Evolutionary conservation across 2,888 invertebrate species (phyloP).

Genomic region (Coenonympha glycerion): DNA sequence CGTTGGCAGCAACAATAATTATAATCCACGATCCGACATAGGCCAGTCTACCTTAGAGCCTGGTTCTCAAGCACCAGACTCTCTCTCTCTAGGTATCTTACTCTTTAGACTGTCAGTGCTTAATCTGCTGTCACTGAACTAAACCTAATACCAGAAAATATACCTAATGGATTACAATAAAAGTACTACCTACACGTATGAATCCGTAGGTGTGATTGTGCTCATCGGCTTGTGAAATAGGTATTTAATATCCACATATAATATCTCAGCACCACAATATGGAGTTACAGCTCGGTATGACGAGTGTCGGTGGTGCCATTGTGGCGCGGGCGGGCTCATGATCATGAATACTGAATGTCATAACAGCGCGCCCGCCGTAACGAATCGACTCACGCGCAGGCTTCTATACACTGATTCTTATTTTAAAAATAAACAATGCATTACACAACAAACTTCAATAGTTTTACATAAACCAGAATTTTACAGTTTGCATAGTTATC

Average conservation of each 20-base stretch:
- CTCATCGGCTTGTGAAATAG: background rate
- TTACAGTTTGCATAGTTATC: too few relatives aligned
- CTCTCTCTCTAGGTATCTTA: too few relatives aligned
- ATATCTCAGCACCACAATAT: background rate
- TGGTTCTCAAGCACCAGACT: too few relatives aligned
- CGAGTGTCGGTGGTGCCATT: conserved; percentile 17
- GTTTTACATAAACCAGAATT: too few relatives aligned
- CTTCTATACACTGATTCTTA: background rate
- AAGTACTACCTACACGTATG: too few relatives aligned
- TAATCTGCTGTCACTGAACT: too few relatives aligned
- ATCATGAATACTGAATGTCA: conserved; percentile 7
- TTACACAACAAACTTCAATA: background rate
- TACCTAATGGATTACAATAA: too few relatives aligned
- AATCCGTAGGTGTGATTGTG: background rate
- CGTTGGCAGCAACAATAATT: too few relatives aligned
- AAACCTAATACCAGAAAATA: too few relatives aligned
- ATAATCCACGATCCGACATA: too few relatives aligned
- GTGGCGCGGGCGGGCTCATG: conserved; percentile 13
- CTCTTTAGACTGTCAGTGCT: too few relatives aligned
- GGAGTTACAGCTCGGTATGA: background rate
- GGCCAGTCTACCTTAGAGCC: too few relatives aligned
- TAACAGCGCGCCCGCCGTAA: conserved; percentile 12
- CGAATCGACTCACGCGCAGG: conserved; percentile 20
- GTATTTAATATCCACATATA: background rate
- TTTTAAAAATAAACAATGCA: background rate